Evolutionary conservation across 2,113 vertebrate genomes (phyloP), one percentile per base, ranked within the genome.

Genomic region (Ornithorhynchus anatinus): DNA sequence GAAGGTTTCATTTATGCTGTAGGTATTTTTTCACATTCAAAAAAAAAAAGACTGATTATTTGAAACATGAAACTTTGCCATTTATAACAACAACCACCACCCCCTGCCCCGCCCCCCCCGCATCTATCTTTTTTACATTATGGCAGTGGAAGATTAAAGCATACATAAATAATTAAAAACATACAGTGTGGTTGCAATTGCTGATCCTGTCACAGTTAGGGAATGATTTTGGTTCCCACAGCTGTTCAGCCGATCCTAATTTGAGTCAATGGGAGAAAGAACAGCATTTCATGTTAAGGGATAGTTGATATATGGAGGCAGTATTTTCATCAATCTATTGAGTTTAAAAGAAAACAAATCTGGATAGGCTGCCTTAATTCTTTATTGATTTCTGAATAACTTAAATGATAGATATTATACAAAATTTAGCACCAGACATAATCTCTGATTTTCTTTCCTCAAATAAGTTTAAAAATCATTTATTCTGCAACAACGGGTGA

Each of bases 301-400:
- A 59, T 53, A 64, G 81, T 70, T 43, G 19, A 29, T 75, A 66
- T 57, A 57, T 13, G 12, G 11, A 72, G 23, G 44, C n/a, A 45
- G 1, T 29, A 17, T 52, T 74, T 84, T 69, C 67, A 39, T 72
- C 52, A 45, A 40, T 48, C 37, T 47, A 1, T 3, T 59, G 16
- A 56, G 69, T 59, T 67, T 64, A 74, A 84, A 70, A 56, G 17
- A 62, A 85, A 81, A 22, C 10, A 69, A 61, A 69, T 77, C 67
- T 13, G 32, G 23, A 14, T 43, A 7, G 4, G 3, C 27, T 70
- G 6, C 7, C 15, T 19, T 2, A 5, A 80, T 81, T 88, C 51
- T 15, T 76, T 66, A 40, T 45, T 45, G 59, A 69, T 69, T 61
- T 51, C 77, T 60, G 84, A 40, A 66, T 57, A 77, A 63, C n/a